Percentiles rank a stretch among this genome's conserved stretches.
These are phyloP conservation scores for Bothrops jararaca DNA, from an alignment of 2,113 vertebrate genomes.

Conservation along the genomic window DNA sequence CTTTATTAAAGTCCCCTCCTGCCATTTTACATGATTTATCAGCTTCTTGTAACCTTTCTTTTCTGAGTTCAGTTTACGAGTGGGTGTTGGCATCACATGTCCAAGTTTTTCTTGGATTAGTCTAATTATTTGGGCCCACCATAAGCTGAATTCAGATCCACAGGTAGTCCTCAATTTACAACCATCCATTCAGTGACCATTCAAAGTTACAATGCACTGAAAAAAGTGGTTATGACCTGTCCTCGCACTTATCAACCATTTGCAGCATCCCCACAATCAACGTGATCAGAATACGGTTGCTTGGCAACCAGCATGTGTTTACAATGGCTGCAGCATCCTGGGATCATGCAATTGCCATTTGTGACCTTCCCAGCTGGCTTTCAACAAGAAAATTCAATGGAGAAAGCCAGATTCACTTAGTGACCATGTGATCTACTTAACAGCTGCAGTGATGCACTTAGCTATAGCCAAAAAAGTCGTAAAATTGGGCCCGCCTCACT, in stretches of 20 bases:
- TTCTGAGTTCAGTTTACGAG: neutral
- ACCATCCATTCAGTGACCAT: neutral
- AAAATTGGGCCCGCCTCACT: neutral
- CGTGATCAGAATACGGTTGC: neutral
- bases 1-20: neutral
- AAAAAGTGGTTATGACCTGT: neutral
- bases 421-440: neutral
- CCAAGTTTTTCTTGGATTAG: neutral
- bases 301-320: neutral
- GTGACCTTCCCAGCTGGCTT: neutral
- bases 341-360: neutral
- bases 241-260: neutral
- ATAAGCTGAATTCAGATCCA: neutral
- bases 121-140: neutral
- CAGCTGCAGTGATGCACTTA: neutral
- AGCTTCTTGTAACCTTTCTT: neutral
- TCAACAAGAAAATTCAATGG: neutral
- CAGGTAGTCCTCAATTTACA: neutral
- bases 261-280: neutral
- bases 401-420: neutral
- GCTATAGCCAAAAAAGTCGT: neutral
- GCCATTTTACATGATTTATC: neutral
- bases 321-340: neutral
- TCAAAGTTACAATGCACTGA: neutral
- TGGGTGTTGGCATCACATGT: neutral